Base-by-base conservation (phyloP, 2,113 vertebrate genomes). In the Melanerpes formicivorus region DNA sequence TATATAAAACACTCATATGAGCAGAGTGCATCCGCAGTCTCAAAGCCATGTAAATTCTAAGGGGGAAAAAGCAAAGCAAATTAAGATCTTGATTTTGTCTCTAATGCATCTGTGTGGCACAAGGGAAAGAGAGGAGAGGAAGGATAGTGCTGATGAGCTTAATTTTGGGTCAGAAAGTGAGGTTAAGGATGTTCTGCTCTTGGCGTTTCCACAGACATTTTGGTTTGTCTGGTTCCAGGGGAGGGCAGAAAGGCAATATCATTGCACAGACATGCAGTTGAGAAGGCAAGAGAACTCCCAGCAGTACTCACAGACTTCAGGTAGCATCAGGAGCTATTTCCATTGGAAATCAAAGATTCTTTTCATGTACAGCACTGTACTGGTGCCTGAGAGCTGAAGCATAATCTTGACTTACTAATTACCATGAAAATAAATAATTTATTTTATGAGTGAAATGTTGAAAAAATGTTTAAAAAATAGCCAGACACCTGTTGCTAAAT, bases 11-110 rank as follows among this genome's bases (percentile, higher is more conserved):
- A 32, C 40, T 75, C 46, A 16, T 9, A 71, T 74, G 25, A 74
- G 71, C 37, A 76, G 66, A 93, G 81, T 32, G 25, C 7, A 17
- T 77, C 27, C 25, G 21, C 27, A 16, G 1, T 34, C 50, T 76
- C 34, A 18, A 44, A 85, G 63, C 48, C 22, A 6, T 1, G 0
- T 13, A 79, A 81, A 12, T 85, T 48, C 14, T 42, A 26, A 78
- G 19, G 27, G 55, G 55, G 29, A 73, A 90, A 89, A 81, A 16
- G 10, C 37, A 69, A 87, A 87, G 37, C 67, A 27, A 84, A 1
- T 66, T 80, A 67, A 84, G 42, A 59, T n/a, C 60, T 93, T 80
- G 25, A 85, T 92, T 93, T 77, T 71, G 6, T 63, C 52, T 90
- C 16, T 80, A 34, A 50, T 37, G 55, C 15, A 27, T 84, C 60